Base-by-base conservation (phyloP, 2,888 invertebrate species). In the Dendrolimus houi region DNA sequence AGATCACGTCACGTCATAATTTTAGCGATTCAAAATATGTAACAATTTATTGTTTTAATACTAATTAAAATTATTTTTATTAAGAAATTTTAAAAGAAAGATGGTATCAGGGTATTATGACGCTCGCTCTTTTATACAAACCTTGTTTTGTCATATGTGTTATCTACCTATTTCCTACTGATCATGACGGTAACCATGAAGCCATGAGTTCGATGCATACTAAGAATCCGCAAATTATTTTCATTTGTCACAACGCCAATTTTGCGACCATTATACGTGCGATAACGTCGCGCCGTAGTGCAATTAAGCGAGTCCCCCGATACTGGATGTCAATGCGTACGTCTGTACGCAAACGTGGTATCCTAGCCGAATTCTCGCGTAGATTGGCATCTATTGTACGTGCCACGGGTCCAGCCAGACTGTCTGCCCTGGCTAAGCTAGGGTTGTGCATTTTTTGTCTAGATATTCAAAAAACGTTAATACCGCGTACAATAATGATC, bases 351-450 rank as follows among this genome's bases (percentile, higher is more conserved):
- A 54, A 55, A 60, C 56, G 60, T 53, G 56, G 60, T 55, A 79
- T 81, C 75, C 73, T 76, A 78, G 81, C 77, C 72, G 68, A 86
- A 87, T 85, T 85, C 86, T 76, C 74, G 72, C 73, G 68, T 70
- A 83, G 83, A 85, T 85, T 83, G 86, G 83, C 83, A 81, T 83
- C 79, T 75, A 87, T 85, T 87, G 86, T 87, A 79, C 79, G 71
- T 72, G 69, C 67, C 68, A 62, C 64, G 61, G 60, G 71, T 62
- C 66, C 75, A 75, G 79, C 73, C 70, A 70, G 68, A 66, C 70
- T 66, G 65, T 52, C 55, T 53, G 40, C 9, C 12, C 55, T 53
- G 40, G 47, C 12, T 12, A 9, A 47, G 9, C 10, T 47, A 47
- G 47, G 47, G 47, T 47, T 47, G 47, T 10, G 10, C 9, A 12